Evolutionary conservation across 2,888 invertebrate genomes (phyloP).

Genomic region (Pammene fasciana): DNA sequence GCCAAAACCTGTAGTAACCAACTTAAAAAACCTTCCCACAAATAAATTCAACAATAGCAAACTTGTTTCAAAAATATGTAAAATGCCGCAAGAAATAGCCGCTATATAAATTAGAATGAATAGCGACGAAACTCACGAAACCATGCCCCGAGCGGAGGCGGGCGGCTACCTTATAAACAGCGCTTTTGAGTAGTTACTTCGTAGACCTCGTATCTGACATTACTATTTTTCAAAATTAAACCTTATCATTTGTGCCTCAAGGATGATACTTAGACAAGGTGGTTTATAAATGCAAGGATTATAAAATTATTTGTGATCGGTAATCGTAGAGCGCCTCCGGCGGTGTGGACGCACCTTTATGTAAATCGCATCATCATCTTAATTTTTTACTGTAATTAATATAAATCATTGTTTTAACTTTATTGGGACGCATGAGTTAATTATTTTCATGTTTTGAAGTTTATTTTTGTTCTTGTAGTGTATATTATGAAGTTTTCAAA

Average conservation of each 20-base stretch:
- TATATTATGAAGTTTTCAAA: background rate
- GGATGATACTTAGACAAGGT: background rate
- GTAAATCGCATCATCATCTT: constrained; percentile 36
- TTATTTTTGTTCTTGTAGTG: background rate
- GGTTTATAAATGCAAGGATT: background rate
- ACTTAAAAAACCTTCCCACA: background rate
- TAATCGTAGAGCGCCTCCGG: constrained; percentile 50
- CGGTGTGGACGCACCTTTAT: constrained; percentile 56
- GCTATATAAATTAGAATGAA: constrained; percentile 38
- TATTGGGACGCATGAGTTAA: constrained; percentile 15
- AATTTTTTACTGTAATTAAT: constrained; percentile 38
- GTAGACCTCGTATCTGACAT: background rate
- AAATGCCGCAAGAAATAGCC: constrained; percentile 24
- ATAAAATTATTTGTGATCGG: background rate
- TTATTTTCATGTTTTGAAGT: constrained; percentile 12
- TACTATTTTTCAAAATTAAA: background rate
- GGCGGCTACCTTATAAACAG: constrained; percentile 57
- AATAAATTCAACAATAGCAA: constrained; percentile 9
- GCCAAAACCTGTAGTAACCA: too few relatives aligned
- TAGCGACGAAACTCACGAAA: constrained; percentile 37
- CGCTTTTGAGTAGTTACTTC: constrained; percentile 41
- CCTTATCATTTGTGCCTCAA: background rate
- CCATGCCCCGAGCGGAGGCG: constrained; percentile 47
- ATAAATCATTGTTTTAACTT: constrained; percentile 33
- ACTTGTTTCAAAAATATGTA: constrained; percentile 33